Base-by-base conservation (phyloP, 1,140 invertebrate species). In the Apis dorsata region DNA sequence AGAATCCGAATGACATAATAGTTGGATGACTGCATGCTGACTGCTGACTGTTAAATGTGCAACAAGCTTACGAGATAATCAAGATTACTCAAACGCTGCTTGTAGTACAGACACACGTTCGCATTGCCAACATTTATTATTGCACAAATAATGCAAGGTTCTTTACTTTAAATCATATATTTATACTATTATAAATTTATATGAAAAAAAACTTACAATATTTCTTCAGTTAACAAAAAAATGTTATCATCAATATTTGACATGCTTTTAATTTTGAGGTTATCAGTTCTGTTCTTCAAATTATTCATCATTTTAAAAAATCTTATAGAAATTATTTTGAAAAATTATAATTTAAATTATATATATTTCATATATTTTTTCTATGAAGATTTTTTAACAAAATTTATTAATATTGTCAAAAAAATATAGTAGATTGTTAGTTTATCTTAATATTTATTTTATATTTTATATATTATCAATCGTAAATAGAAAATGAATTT, bases 171-270 rank as follows among this genome's bases (percentile, higher is more conserved):
- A 0, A 10, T 2, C 2, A 44, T 57, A 28, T 8, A 60, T 15
- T 24, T 74, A 21, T 44, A 21, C 19, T 28, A 15, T 5, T 21
- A 59, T 34, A 13, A 60, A 69, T 75, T 69, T 49, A 55, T 57
- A 65, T 70, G 34, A 60, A 84, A 65, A 44, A 19, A 17, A 28
- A 34, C 19, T 10, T 59, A 17, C 57, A 34, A 5, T 60, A 15
- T 44, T 59, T 78, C 34, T 44, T 44, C 5, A 44, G 5, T 44
- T 44, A 44, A 34, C 34, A 44, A 44, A 19, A 24, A 59, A 69
- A 81, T 81, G 73, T 76, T 77, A 86, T 86, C 76, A 59, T 84
- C 60, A 60, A 59, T 76, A 73, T 79, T 55, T 71, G 21, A 24
- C 51, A 44, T 44, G 28, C 62, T 68, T 68, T 62, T 69, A 83